Evolutionary conservation across 2,113 vertebrate genomes (phyloP), one percentile per base, ranked within the genome.

Genomic region (Alethe diademata): DNA sequence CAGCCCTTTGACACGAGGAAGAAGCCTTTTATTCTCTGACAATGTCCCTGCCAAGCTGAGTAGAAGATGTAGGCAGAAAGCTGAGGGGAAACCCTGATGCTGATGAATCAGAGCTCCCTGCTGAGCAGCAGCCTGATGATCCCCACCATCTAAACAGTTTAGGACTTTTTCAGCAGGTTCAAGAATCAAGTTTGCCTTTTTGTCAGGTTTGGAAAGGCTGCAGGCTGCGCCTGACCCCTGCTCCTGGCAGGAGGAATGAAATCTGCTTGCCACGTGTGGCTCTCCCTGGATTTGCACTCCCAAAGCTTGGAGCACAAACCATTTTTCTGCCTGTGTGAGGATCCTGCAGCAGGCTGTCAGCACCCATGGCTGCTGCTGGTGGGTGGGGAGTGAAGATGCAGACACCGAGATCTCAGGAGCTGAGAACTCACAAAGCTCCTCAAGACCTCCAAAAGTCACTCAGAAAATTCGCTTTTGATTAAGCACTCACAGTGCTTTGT

Each of bases 21-120:
- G 72, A 88, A 86, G 53, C 48, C 91, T 94, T 96, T 96, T 97
- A 94, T 95, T 87, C 93, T 50, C 86, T 87, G 87, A 96, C 91
- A 94, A 94, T 92, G 75, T 84, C 84, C 67, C 91, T 96, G 90
- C 94, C 92, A 94, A 89, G 75, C 85, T 95, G 80, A 96, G 90
- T 13, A 54, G 85, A n/a, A 91, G 92, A 54, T 71, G 82, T n/a
- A 71, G 92, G 87, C 66, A 95, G 78, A 95, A 56, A 89, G 89
- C 94, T 91, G 88, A 75, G 93, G 96, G 91, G 80, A 92, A 94
- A 73, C 91, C 86, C 90, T 92, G 91, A 70, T 58, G 86, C 86
- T 92, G 96, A 92, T 96, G 95, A 96, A 97, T 97, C 86, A 65
- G 78, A 85, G 93, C 86, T 92, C 87, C 95, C 84, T 61, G 86